Percentiles rank a stretch among this genome's conserved stretches.
Evolutionary conservation across 2,113 vertebrate species (phyloP).

Genomic region (Fregetta grallaria): DNA sequence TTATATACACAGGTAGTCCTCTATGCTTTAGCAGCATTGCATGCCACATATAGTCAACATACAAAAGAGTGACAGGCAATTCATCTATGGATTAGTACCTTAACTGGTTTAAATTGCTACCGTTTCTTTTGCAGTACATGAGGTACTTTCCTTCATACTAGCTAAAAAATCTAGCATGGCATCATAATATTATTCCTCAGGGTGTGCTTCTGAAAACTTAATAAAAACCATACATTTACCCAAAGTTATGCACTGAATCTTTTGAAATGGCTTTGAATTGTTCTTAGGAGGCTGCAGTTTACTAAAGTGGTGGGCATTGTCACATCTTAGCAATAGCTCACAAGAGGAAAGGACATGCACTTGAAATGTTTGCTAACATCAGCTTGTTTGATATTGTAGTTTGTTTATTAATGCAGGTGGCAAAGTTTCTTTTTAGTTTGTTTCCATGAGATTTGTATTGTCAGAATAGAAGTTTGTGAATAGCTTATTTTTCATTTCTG

Average conservation of each 20-base stretch:
- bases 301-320: background rate
- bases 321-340: background rate
- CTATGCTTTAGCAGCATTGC: background rate
- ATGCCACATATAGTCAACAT: background rate
- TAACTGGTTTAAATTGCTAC: background rate
- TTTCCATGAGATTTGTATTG: background rate
- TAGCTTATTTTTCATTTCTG: background rate
- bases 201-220: background rate
- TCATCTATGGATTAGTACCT: background rate
- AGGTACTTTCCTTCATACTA: background rate
- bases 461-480: background rate
- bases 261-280: background rate
- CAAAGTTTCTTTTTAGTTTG: background rate
- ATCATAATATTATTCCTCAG: background rate
- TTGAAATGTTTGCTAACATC: background rate
- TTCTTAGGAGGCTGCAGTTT: background rate
- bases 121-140: background rate
- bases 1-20: background rate
- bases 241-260: background rate
- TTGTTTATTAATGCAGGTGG: background rate
- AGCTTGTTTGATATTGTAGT: background rate
- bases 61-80: background rate
- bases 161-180: background rate
- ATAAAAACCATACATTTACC: background rate
- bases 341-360: background rate